A percentile compares a stretch with the other conserved stretches of the same genome.
These are phyloP conservation scores for Vandiemenella viatica DNA, from an alignment of 2,888 invertebrate genomes.

Conservation along the genomic window DNA sequence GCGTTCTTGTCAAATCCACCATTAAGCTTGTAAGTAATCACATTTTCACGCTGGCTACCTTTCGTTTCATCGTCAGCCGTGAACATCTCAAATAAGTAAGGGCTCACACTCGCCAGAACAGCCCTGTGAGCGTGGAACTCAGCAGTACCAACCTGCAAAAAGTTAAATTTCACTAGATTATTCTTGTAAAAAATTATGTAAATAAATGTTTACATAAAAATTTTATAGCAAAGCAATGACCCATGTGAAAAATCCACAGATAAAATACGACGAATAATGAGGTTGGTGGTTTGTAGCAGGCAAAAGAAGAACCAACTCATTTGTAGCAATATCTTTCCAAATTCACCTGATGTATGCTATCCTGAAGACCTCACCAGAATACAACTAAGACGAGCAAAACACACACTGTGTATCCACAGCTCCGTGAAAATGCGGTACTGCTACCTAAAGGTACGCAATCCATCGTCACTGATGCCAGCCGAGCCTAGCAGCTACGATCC, in stretches of 20 bases:
- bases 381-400: no score
- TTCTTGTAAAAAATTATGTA: background rate
- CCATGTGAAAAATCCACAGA: no score
- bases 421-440: no score
- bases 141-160: conserved; percentile 42
- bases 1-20: conserved; percentile 49
- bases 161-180: background rate
- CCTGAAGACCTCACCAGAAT: no score
- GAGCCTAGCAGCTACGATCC: no score
- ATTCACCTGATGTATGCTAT: no score
- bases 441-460: no score
- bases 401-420: no score
- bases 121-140: conserved; percentile 66
- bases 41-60: conserved; percentile 29
- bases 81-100: conserved; percentile 60
- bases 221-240: conserved; percentile 12
- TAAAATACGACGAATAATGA: no score
- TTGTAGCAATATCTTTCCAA: no score
- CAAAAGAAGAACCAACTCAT: conserved; percentile 5
- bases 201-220: background rate
- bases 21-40: conserved; percentile 44
- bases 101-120: conserved; percentile 62
- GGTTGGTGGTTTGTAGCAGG: no score
- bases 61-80: conserved; percentile 37
- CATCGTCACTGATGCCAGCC: no score